Conservation (phyloP, 2,113 vertebrate species). For the Pipra filicauda region DNA sequence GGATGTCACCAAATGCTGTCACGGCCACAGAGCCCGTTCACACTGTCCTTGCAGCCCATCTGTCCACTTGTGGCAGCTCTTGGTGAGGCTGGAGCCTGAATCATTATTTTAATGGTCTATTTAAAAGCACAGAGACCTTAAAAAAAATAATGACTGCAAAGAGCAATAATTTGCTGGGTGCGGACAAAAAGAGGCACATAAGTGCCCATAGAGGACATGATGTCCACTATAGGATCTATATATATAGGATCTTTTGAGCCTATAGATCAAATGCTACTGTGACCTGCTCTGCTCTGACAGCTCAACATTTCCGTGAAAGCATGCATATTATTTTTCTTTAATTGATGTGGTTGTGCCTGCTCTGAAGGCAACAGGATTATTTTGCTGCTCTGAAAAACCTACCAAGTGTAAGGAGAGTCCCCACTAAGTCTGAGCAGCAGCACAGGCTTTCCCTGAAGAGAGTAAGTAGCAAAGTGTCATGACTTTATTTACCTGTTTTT, state of each 20-base stretch:
- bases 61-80: background rate
- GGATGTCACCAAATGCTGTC: background rate
- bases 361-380: background rate
- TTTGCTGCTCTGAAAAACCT: background rate
- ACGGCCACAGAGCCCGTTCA: background rate
- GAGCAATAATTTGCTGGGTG: background rate
- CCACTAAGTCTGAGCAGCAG: background rate
- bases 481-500: background rate
- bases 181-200: background rate
- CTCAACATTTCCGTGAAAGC: background rate
- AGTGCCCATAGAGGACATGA: background rate
- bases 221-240: no score
- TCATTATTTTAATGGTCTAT: background rate
- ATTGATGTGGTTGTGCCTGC: background rate
- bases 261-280: background rate
- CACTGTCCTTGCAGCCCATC: background rate
- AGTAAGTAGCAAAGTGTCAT: background rate
- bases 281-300: background rate
- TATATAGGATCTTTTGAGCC: background rate
- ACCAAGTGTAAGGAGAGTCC: background rate
- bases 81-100: background rate
- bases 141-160: background rate
- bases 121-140: background rate
- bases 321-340: background rate
- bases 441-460: background rate